These are phyloP conservation scores for Amiota minor DNA, from an alignment of 2,888 invertebrate species.

Conservation along the genomic window DNA sequence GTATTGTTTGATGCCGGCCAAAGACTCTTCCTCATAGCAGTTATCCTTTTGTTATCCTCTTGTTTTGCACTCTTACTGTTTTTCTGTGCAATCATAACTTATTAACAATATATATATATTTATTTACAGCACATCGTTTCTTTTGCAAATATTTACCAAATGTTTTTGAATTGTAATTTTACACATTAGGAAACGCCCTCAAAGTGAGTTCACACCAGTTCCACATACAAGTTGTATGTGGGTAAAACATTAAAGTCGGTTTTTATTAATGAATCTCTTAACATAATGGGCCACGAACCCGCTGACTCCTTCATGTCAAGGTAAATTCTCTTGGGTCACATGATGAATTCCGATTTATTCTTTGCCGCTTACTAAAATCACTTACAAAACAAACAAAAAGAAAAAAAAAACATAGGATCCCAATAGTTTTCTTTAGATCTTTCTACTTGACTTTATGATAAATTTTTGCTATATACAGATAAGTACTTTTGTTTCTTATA, in stretches of 20 bases:
- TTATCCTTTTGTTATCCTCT: no score
- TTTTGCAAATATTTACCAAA: constrained; percentile 66
- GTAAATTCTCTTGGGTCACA: neutral
- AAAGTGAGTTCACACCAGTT: constrained; percentile 2
- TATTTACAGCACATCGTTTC: constrained; percentile 3
- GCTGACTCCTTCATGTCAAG: neutral
- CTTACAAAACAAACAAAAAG: no score
- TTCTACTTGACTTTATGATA: constrained; percentile 52
- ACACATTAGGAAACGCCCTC: constrained; percentile 51
- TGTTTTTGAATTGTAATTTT: constrained; percentile 51
- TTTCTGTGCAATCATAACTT: no score
- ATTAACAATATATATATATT: no score
- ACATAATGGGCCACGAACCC: constrained; percentile 42
- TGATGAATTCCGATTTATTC: neutral
- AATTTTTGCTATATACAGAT: constrained; percentile 46
- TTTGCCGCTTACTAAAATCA: neutral
- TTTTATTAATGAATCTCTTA: constrained; percentile 63
- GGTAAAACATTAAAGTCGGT: constrained; percentile 38
- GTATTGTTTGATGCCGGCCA: neutral
- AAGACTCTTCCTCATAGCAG: neutral
- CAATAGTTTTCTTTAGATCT: no score
- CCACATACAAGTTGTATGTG: neutral
- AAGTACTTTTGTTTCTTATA: constrained; percentile 7
- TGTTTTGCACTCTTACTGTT: no score
- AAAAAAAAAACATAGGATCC: no score